These are phyloP conservation scores for Eretmochelys imbricata DNA, from an alignment of 2,113 vertebrate genomes.

Conservation along the genomic window DNA sequence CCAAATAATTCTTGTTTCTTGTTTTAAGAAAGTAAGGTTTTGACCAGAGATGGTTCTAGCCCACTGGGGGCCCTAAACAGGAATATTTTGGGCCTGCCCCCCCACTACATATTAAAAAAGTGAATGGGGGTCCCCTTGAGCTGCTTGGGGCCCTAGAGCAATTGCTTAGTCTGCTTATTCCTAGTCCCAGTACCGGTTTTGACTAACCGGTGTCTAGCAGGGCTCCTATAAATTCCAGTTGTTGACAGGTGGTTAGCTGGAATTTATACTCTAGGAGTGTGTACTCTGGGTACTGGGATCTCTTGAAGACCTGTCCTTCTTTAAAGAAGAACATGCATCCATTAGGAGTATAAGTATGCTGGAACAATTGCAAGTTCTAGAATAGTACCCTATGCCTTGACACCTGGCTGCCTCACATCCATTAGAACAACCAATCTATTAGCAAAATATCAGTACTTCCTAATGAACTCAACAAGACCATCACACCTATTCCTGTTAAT, in stretches of 20 bases:
- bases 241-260: constrained; percentile 43
- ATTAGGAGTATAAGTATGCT: constrained; percentile 38
- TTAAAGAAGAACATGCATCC: constrained; percentile 56
- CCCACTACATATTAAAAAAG: not conserved
- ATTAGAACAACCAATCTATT: constrained; percentile 51
- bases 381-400: constrained; percentile 56
- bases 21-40: constrained; percentile 19
- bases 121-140: not conserved
- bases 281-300: not conserved
- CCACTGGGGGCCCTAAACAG: not conserved
- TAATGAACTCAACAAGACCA: constrained; percentile 19
- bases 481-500: not conserved
- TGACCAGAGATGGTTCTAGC: not conserved
- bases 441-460: constrained; percentile 29
- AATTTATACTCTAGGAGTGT: constrained; percentile 17
- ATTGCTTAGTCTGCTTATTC: not conserved
- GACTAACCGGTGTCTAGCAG: not conserved
- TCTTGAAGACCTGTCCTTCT: constrained; percentile 56
- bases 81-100: not conserved
- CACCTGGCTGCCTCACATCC: constrained; percentile 41
- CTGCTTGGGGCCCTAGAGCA: not conserved
- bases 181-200: not conserved
- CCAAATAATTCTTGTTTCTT: constrained; percentile 58
- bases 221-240: constrained; percentile 31
- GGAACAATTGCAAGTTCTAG: constrained; percentile 62